phyloP scores from a whole-genome alignment of 2,888 invertebrate genomes.

The Ophion ventricosus region DNA sequence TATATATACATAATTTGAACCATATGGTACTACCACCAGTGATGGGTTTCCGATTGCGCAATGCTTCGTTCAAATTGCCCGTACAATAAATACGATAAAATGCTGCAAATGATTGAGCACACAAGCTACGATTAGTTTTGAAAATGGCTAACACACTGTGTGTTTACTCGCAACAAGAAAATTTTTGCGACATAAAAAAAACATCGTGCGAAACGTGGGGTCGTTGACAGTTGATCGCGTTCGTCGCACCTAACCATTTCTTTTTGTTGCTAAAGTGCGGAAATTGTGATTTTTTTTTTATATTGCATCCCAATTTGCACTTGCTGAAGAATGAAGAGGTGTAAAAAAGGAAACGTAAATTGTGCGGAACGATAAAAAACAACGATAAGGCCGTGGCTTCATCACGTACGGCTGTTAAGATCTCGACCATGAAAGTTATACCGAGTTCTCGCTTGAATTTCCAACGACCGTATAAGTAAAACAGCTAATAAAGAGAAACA shows the following conservation, averaged over 20 bases:
- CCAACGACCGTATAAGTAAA: conserved; percentile 33
- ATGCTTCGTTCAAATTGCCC: too few species aligned
- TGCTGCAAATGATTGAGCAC: too few species aligned
- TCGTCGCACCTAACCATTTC: background rate
- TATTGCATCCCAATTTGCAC: background rate
- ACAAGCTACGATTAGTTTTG: too few species aligned
- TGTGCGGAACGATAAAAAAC: background rate
- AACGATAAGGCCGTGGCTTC: background rate
- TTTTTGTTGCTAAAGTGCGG: background rate
- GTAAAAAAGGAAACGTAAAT: background rate
- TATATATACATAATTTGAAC: too few species aligned
- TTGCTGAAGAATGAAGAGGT: background rate
- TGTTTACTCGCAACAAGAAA: background rate
- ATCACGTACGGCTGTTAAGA: background rate
- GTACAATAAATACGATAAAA: too few species aligned
- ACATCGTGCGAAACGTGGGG: background rate
- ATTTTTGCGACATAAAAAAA: background rate
- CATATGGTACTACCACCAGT: too few species aligned
- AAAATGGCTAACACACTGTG: too few species aligned
- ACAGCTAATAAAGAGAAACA: conserved; percentile 3
- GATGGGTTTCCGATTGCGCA: too few species aligned
- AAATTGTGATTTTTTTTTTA: background rate
- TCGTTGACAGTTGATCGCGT: background rate
- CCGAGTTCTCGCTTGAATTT: conserved; percentile 13
- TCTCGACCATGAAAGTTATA: conserved; percentile 9